Percentiles rank a stretch among this genome's conserved stretches.
These are phyloP conservation scores for Tridacna gigas DNA, from an alignment of 2,888 invertebrate genomes.

Conservation along the genomic window DNA sequence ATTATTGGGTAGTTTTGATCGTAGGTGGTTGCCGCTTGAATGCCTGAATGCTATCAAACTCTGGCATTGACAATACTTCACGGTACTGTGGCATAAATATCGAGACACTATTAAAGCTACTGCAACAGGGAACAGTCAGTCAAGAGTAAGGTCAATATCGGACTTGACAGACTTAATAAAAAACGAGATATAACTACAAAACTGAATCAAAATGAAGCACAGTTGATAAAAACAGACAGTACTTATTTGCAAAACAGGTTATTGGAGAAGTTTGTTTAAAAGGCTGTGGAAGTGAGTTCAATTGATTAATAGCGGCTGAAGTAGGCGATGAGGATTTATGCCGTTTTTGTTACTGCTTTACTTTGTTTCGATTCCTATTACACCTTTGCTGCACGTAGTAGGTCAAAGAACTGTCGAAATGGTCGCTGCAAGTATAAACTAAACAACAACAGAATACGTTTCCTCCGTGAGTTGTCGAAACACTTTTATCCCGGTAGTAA, in stretches of 20 bases:
- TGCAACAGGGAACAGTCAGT: background rate
- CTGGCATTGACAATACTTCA: constrained; percentile 14
- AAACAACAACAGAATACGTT: constrained; percentile 47
- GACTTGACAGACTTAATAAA: background rate
- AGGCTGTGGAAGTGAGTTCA: constrained; percentile 1
- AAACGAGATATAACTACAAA: background rate
- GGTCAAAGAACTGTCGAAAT: constrained; percentile 45
- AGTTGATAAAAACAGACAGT: background rate
- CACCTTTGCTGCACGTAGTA: constrained; percentile 38
- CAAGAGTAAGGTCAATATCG: constrained; percentile 1
- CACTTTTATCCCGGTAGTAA: constrained; percentile 50
- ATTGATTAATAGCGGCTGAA: constrained; percentile 1
- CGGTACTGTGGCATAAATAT: background rate
- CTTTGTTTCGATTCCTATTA: constrained; percentile 54
- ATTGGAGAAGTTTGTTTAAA: background rate
- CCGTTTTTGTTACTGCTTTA: constrained; percentile 53
- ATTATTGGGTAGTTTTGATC: constrained; percentile 9
- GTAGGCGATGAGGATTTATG: constrained; percentile 62
- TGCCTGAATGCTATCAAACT: constrained; percentile 7
- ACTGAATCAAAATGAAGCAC: constrained; percentile 10
- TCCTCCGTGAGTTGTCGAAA: constrained; percentile 53
- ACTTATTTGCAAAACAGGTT: constrained; percentile 10
- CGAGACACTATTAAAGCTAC: background rate
- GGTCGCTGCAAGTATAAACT: constrained; percentile 54
- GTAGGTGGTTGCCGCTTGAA: constrained; percentile 7